phyloP scores from a whole-genome alignment of 2,888 invertebrate genomes.

The Parapristionchus giblindavisi region DNA sequence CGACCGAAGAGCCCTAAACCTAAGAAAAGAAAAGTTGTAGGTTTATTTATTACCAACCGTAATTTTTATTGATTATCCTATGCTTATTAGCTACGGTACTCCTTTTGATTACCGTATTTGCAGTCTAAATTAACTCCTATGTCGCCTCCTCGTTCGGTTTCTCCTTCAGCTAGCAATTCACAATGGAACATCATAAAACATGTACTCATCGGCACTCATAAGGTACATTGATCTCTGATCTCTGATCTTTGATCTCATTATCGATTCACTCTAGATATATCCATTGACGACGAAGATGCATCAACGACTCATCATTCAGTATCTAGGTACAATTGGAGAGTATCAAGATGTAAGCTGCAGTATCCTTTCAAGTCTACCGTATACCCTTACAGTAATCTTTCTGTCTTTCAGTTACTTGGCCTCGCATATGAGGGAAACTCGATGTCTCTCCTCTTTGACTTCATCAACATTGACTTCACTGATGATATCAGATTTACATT shows the following conservation, averaged over 20 bases:
- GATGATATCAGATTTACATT: slow-evolving; percentile 91
- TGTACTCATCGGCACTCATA: slow-evolving; percentile 87
- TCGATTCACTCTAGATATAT: slow-evolving; percentile 71
- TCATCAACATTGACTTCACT: slow-evolving; percentile 87
- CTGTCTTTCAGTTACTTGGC: slow-evolving; percentile 80
- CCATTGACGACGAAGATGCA: slow-evolving; percentile 88
- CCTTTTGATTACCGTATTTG: neutral
- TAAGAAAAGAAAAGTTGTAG: slow-evolving; percentile 41
- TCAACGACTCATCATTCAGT: slow-evolving; percentile 90
- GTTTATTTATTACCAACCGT: neutral
- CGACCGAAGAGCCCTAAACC: slow-evolving; percentile 46
- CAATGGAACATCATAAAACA: slow-evolving; percentile 87
- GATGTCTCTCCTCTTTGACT: slow-evolving; percentile 86
- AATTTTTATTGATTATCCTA: neutral
- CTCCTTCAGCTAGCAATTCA: no score
- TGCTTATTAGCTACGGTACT: neutral
- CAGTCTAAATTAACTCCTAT: no score
- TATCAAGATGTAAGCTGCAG: slow-evolving; percentile 80
- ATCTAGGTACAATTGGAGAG: slow-evolving; percentile 95
- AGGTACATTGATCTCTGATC: slow-evolving; percentile 69
- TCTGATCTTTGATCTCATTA: neutral
- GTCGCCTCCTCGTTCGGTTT: slow-evolving; percentile 18
- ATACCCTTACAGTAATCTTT: neutral
- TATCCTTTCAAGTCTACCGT: neutral
- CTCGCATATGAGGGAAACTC: slow-evolving; percentile 89